Evolutionary conservation across 2,797 vertebrate species (phyloP).

Genomic region (Pterois miles): DNA sequence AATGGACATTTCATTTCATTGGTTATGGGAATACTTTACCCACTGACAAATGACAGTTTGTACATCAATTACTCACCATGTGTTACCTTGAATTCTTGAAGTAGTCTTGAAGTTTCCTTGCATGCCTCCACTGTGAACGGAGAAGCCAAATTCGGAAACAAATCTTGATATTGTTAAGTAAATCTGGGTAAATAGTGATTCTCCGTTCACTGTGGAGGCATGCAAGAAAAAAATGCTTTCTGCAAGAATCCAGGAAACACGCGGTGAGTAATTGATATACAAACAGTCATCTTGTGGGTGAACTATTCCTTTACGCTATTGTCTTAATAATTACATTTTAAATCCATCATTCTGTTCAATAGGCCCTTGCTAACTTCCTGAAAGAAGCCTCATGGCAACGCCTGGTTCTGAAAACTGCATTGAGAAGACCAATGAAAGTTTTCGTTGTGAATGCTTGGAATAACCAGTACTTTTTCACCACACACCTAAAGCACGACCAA

Average conservation of each 20-base stretch:
- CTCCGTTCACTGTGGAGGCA: too few species aligned
- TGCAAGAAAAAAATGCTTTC: too few species aligned
- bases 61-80: rapidly evolving
- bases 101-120: too few species aligned
- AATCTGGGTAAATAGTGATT: too few species aligned
- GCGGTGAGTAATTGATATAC: too few species aligned
- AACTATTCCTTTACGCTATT: not conserved
- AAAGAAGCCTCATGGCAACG: not conserved
- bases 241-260: too few species aligned
- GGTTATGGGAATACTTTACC: not conserved
- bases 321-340: not conserved
- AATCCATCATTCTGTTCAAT: not conserved
- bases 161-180: too few species aligned
- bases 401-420: not conserved
- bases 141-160: too few species aligned
- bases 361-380: not conserved
- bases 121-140: rapidly evolving
- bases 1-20: not conserved
- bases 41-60: too few species aligned
- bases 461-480: not conserved
- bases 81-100: too few species aligned
- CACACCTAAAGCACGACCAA: not conserved
- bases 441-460: not conserved
- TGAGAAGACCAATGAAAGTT: not conserved
- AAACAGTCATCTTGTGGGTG: too few species aligned